Percentiles rank a stretch among this genome's conserved stretches.
Conservation (phyloP, 1,140 invertebrate genomes). For the Meloidogyne chitwoodi region DNA sequence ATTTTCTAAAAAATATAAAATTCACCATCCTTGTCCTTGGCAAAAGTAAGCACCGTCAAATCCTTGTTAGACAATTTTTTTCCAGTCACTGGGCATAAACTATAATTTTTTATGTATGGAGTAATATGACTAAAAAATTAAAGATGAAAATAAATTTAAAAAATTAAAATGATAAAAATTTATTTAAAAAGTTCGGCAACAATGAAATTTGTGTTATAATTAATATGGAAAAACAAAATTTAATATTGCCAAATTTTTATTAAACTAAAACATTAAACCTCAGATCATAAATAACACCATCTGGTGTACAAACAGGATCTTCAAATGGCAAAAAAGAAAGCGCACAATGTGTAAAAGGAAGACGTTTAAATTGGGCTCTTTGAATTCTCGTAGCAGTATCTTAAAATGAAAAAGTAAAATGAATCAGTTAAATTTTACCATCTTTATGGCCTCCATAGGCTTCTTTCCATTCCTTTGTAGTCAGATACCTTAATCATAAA, state of each 20-base stretch:
- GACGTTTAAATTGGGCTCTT: conserved; percentile 74
- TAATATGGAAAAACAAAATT: too few species aligned
- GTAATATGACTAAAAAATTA: conserved; percentile 69
- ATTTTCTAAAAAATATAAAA: too few species aligned
- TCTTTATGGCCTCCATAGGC: conserved; percentile 57
- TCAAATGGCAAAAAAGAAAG: conserved; percentile 85
- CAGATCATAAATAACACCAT: conserved; percentile 85
- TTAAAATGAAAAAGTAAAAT: conserved; percentile 26
- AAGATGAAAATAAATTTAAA: too few species aligned
- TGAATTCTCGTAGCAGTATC: conserved; percentile 46
- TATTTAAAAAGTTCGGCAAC: background rate
- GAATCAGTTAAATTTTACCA: conserved; percentile 23
- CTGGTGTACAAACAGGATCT: conserved; percentile 77
- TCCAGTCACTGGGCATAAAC: conserved; percentile 87
- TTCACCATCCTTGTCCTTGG: conserved; percentile 74
- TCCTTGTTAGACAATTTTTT: conserved; percentile 79
- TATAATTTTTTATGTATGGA: conserved; percentile 85
- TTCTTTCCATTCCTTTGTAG: conserved; percentile 57
- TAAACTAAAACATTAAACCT: conserved; percentile 45
- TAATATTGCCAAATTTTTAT: background rate
- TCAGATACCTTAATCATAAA: conserved; percentile 42
- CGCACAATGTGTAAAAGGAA: conserved; percentile 78
- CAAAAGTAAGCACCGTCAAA: conserved; percentile 82
- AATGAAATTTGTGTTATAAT: too few species aligned
- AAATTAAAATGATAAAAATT: background rate